Conservation (phyloP, 2,888 invertebrate genomes). For the Kryphioiulus occultus region DNA sequence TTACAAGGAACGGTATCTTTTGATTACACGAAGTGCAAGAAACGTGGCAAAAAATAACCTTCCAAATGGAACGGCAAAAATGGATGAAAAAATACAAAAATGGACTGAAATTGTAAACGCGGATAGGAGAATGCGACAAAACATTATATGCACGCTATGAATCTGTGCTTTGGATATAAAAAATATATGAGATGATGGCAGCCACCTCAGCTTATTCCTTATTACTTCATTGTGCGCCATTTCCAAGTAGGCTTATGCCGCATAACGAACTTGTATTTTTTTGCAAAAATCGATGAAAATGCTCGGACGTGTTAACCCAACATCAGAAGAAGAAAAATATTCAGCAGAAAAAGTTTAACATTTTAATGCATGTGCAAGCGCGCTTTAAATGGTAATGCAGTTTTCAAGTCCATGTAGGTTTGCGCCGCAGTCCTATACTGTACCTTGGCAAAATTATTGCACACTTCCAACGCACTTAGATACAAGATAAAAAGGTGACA, state of each 20-base stretch:
- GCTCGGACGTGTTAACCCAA: conserved; percentile 11
- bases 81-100: neutral
- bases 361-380: neutral
- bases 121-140: neutral
- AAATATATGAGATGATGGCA: conserved; percentile 40
- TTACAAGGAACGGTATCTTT: neutral
- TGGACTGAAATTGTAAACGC: neutral
- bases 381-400: neutral
- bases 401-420: no score
- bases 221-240: conserved; percentile 22
- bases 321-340: neutral
- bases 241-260: neutral
- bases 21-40: conserved; percentile 8
- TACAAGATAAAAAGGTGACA: neutral
- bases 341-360: conserved; percentile 11
- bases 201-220: conserved; percentile 37
- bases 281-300: conserved; percentile 17
- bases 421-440: no score
- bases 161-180: conserved; percentile 18
- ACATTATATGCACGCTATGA: conserved; percentile 18
- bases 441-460: no score
- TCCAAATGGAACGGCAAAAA: neutral
- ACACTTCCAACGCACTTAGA: no score
- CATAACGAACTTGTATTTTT: conserved; percentile 10
- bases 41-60: neutral